phyloP scores from a whole-genome alignment of 2,888 invertebrate species.

The Troglohyphantes excavatus region DNA sequence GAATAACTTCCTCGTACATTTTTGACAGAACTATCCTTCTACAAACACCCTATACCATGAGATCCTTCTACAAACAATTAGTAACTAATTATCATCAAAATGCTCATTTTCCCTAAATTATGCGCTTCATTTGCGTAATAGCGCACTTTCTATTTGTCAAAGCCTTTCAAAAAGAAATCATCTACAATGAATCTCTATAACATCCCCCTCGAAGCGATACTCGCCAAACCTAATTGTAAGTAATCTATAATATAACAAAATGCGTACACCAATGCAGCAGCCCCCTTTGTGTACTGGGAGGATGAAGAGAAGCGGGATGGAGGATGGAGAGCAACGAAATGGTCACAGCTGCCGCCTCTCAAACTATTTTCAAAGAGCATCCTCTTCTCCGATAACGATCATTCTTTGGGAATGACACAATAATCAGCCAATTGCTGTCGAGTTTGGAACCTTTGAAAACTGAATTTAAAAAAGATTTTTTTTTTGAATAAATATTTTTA shows the following conservation, averaged over 20 bases:
- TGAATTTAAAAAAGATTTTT: constrained; percentile 47
- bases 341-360: constrained; percentile 66
- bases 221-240: constrained; percentile 64
- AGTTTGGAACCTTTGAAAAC: constrained; percentile 63
- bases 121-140: constrained; percentile 36
- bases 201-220: constrained; percentile 24
- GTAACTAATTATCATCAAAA: constrained; percentile 24
- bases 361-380: constrained; percentile 63
- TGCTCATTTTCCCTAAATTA: constrained; percentile 32
- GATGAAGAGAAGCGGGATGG: constrained; percentile 18
- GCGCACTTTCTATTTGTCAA: constrained; percentile 32
- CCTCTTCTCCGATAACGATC: constrained; percentile 66
- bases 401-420: constrained; percentile 72
- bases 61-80: background rate
- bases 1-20: too few species aligned
- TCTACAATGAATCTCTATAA: constrained; percentile 49
- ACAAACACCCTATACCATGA: background rate
- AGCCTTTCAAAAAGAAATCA: constrained; percentile 43
- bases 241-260: constrained; percentile 74
- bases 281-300: constrained; percentile 36
- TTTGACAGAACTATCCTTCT: too few species aligned
- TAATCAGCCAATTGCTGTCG: constrained; percentile 72
- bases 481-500: constrained; percentile 66
- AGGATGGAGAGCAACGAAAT: background rate
- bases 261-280: constrained; percentile 49